Evolutionary conservation across 1,140 invertebrate species (phyloP).

Genomic region (Nephotettix cincticeps): DNA sequence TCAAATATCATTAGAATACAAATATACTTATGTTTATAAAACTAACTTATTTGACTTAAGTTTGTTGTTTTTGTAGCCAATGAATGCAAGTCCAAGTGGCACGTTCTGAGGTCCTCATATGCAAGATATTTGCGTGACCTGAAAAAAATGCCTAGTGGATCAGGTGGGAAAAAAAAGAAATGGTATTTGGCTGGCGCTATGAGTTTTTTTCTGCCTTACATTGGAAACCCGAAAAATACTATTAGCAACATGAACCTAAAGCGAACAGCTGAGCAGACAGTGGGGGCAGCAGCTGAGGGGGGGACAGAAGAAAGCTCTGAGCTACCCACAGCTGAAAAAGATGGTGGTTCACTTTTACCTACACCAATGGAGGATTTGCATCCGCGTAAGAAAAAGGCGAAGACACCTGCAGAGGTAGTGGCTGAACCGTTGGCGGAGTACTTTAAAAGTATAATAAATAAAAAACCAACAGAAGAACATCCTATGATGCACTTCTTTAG

Average conservation of each 20-base stretch:
- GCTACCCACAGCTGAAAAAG: background rate
- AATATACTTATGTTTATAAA: too few relatives aligned
- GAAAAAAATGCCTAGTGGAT: constrained; percentile 25
- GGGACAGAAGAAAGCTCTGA: background rate
- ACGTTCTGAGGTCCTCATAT: constrained; percentile 20
- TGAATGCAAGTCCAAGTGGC: constrained; percentile 24
- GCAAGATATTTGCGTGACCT: constrained; percentile 24
- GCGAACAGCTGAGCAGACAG: background rate
- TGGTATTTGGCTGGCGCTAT: constrained; percentile 26
- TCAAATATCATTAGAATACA: constrained; percentile 8
- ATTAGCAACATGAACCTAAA: constrained; percentile 6
- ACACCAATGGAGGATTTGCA: background rate
- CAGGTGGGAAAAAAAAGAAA: constrained; percentile 21
- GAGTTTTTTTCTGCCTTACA: constrained; percentile 20
- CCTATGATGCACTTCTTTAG: background rate
- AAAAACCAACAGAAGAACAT: constrained; percentile 3
- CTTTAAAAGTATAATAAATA: background rate
- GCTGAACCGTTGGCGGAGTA: constrained; percentile 8
- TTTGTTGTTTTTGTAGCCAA: constrained; percentile 13
- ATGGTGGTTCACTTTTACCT: background rate
- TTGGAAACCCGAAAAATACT: constrained; percentile 13
- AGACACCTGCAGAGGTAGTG: background rate
- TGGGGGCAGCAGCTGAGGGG: background rate
- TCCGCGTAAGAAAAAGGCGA: background rate
- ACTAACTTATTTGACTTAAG: background rate